These are phyloP conservation scores for Tenthredo notha DNA, from an alignment of 2,888 invertebrate species.

Conservation along the genomic window DNA sequence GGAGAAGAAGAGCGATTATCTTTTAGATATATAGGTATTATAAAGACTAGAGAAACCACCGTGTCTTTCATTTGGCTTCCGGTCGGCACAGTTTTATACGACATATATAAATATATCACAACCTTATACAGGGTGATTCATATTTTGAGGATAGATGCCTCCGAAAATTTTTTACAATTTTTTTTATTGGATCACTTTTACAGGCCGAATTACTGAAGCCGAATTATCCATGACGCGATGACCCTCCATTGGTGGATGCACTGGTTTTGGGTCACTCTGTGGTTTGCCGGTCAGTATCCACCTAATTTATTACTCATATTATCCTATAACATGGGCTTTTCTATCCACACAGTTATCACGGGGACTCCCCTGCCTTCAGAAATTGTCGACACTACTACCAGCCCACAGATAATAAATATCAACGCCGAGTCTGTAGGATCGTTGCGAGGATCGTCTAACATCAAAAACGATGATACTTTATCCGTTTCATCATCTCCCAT, in stretches of 20 bases:
- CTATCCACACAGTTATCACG: slow-evolving; percentile 58
- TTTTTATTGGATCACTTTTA: slow-evolving; percentile 57
- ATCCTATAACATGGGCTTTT: neutral
- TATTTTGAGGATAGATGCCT: neutral
- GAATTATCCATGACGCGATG: slow-evolving; percentile 82
- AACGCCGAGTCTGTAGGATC: neutral
- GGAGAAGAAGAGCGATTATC: neutral
- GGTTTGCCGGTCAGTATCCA: slow-evolving; percentile 69
- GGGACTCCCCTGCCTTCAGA: slow-evolving; percentile 69
- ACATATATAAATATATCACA: slow-evolving; percentile 59
- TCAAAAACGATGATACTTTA: neutral
- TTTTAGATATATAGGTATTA: neutral
- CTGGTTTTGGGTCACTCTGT: slow-evolving; percentile 91
- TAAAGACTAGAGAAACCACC: neutral
- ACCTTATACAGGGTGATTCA: no score
- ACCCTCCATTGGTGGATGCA: slow-evolving; percentile 94
- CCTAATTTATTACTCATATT: neutral
- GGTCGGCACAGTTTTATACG: slow-evolving; percentile 62
- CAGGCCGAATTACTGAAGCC: slow-evolving; percentile 59
- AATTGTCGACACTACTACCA: slow-evolving; percentile 56
- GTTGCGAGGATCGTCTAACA: neutral
- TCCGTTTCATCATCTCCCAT: neutral
- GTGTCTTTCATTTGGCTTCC: slow-evolving; percentile 40
- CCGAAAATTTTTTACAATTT: no score
- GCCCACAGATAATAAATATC: neutral